Conservation (phyloP, 2,888 invertebrate genomes). For the Willowsia nigromaculata region DNA sequence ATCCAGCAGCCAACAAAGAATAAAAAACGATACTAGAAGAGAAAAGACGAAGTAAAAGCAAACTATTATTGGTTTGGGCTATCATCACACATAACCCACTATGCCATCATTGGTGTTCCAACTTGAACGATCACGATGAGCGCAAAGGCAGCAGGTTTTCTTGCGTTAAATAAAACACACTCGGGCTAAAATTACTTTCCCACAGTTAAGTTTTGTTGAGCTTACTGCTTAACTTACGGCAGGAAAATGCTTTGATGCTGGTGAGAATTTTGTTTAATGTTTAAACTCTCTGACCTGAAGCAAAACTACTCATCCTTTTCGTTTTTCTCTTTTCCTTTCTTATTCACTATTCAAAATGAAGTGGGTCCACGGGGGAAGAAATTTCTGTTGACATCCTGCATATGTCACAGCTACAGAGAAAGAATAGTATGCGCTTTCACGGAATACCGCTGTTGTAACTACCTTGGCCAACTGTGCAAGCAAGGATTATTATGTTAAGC, state of each 20-base stretch:
- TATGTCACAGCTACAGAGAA: neutral
- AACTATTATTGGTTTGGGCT: constrained; percentile 43
- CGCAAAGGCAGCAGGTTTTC: neutral
- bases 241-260: neutral
- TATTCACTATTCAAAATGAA: constrained; percentile 16
- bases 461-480: neutral
- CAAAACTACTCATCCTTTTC: neutral
- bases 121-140: neutral
- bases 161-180: constrained; percentile 21
- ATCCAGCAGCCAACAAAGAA: neutral
- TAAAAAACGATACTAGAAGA: neutral
- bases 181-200: neutral
- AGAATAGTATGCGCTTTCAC: constrained; percentile 4
- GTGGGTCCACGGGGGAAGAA: constrained; percentile 5
- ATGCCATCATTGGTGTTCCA: neutral
- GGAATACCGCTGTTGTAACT: neutral
- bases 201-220: neutral
- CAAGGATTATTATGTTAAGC: neutral
- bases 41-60: neutral
- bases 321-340: neutral
- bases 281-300: neutral
- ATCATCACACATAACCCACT: neutral
- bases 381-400: constrained; percentile 8
- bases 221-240: neutral
- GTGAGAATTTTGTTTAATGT: neutral